These are phyloP conservation scores for Gorsachius magnificus DNA, from an alignment of 2,797 vertebrate genomes.

Conservation along the genomic window DNA sequence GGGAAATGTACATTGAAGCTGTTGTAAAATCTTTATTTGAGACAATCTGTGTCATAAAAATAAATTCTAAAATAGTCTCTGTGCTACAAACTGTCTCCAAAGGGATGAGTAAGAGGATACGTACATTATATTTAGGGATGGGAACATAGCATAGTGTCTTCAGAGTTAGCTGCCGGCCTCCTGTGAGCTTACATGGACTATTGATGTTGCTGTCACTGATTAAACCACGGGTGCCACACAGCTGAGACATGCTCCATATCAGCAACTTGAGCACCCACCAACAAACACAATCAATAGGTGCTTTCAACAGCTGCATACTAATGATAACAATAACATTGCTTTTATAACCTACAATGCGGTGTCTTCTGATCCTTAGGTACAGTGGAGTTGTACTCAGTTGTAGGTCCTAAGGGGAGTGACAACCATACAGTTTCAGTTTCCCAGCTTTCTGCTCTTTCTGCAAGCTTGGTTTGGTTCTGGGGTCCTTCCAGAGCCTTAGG, in stretches of 20 bases:
- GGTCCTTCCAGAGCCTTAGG: neutral
- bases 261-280: neutral
- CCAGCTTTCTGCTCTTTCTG: neutral
- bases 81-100: neutral
- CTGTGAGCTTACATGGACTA: neutral
- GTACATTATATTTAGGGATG: neutral
- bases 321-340: neutral
- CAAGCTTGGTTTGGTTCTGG: neutral
- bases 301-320: neutral
- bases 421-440: neutral
- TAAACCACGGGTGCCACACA: neutral
- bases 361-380: neutral
- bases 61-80: neutral
- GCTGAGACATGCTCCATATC: neutral
- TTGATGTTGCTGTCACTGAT: neutral
- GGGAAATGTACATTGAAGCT: neutral
- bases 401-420: neutral
- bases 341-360: neutral
- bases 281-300: neutral
- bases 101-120: neutral
- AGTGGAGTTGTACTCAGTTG: neutral
- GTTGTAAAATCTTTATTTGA: neutral
- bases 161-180: neutral
- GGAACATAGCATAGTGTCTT: neutral
- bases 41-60: neutral